Evolutionary conservation across 92 coral and sea anemone genomes (phyloP).

Genomic region (Bergia puertoricense): DNA sequence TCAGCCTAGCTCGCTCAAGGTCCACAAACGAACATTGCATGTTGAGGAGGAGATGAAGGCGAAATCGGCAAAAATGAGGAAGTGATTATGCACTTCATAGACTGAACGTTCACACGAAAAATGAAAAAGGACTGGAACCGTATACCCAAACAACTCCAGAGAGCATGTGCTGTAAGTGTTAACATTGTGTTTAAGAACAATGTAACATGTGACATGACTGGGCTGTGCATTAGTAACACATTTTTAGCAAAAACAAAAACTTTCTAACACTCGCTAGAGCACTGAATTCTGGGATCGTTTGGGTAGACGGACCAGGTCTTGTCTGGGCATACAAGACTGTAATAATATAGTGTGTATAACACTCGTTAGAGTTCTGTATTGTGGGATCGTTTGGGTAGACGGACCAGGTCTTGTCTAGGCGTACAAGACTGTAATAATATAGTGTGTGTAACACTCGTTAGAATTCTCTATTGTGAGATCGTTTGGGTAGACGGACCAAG

Average conservation of each 20-base stretch:
- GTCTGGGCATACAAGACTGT: too few relatives aligned
- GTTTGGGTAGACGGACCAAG: background rate
- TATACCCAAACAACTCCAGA: background rate
- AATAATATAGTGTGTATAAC: too few relatives aligned
- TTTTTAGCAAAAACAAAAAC: background rate
- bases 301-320: background rate
- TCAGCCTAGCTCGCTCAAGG: slow-evolving; percentile 67
- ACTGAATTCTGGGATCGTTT: background rate
- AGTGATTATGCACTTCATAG: background rate
- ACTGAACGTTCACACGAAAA: background rate
- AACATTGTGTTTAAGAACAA: background rate
- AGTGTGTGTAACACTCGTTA: background rate
- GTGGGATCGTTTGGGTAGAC: too few relatives aligned
- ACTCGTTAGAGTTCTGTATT: too few relatives aligned
- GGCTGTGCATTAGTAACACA: background rate
- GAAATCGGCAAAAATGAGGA: slow-evolving; percentile 14
- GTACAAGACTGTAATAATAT: too few relatives aligned
- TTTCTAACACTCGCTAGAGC: background rate
- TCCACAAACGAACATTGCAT: slow-evolving; percentile 67
- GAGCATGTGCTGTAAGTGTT: background rate
- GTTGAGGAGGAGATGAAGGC: slow-evolving; percentile 43
- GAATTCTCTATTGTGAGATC: background rate
- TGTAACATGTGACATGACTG: too few relatives aligned
- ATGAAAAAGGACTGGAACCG: background rate
- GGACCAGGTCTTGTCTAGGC: too few relatives aligned